A percentile compares a stretch with the other conserved stretches of the same genome.
phyloP scores from a whole-genome alignment of 2,797 vertebrate species.

The Enteromius unitaeniatus region DNA sequence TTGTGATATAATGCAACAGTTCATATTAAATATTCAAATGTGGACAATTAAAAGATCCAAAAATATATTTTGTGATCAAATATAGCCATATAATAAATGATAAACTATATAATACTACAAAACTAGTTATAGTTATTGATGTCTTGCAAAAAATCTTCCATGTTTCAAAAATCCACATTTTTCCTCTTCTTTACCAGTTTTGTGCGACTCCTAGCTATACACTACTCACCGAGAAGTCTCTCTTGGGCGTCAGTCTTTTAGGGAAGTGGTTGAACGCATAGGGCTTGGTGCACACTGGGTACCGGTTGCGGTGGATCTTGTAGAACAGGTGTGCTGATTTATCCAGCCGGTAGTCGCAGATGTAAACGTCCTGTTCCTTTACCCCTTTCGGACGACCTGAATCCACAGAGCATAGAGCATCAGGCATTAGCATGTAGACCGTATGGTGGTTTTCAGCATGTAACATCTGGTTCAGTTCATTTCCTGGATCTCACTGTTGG shows the following conservation, averaged over 20 bases:
- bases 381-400: slow-evolving; percentile 94
- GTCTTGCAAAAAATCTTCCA: neutral
- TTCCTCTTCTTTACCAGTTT: neutral
- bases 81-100: neutral
- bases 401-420: slow-evolving; percentile 30
- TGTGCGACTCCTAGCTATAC: neutral
- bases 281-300: slow-evolving; percentile 95
- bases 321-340: slow-evolving; percentile 98
- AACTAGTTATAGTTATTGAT: neutral
- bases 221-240: slow-evolving; percentile 90
- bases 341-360: slow-evolving; percentile 97
- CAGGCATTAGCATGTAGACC: slow-evolving; percentile 3
- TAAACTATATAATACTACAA: neutral
- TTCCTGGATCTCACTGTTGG: neutral
- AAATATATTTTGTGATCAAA: neutral
- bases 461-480: neutral
- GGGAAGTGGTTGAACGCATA: slow-evolving; percentile 98
- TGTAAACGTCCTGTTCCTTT: slow-evolving; percentile 96
- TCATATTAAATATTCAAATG: neutral
- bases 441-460: neutral
- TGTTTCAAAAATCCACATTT: neutral
- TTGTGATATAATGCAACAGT: neutral
- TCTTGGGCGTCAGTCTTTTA: slow-evolving; percentile 93
- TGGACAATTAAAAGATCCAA: neutral
- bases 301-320: slow-evolving; percentile 98